A percentile compares a stretch with the other conserved stretches of the same genome.
Evolutionary conservation across 1,140 invertebrate genomes (phyloP).

Genomic region (Papilio dardanus): DNA sequence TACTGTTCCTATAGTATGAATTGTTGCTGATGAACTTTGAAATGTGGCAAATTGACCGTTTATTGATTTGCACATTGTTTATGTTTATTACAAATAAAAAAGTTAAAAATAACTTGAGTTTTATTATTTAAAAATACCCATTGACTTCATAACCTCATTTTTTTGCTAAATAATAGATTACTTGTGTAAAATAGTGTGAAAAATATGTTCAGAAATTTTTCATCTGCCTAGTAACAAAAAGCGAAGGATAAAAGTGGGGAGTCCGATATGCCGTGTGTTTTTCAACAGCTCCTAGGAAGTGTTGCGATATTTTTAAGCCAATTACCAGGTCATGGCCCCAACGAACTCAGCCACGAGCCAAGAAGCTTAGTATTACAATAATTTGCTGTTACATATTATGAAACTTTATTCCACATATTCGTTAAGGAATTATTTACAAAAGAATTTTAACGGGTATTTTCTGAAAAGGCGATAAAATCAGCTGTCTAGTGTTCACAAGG

Average conservation of each 20-base stretch:
- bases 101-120: constrained; percentile 55
- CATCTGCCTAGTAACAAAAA: background rate
- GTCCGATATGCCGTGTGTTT: background rate
- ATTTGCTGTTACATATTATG: constrained; percentile 7
- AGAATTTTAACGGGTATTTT: too few species aligned
- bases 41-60: constrained; percentile 71
- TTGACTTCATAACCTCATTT: too few species aligned
- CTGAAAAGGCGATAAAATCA: too few species aligned
- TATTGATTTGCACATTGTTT: constrained; percentile 80
- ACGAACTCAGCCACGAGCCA: constrained; percentile 13
- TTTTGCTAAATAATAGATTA: too few species aligned
- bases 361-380: constrained; percentile 30
- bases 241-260: background rate
- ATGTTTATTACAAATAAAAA: constrained; percentile 79
- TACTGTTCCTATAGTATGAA: constrained; percentile 55
- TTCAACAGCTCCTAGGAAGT: background rate
- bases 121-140: constrained; percentile 27
- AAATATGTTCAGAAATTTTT: background rate
- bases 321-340: background rate
- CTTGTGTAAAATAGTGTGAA: too few species aligned
- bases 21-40: constrained; percentile 59
- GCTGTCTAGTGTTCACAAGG: too few species aligned
- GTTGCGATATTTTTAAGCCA: constrained; percentile 37
- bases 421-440: background rate
- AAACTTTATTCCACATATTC: background rate